These are phyloP conservation scores for Sminthurides aquaticus DNA, from an alignment of 2,888 invertebrate species.

Conservation along the genomic window DNA sequence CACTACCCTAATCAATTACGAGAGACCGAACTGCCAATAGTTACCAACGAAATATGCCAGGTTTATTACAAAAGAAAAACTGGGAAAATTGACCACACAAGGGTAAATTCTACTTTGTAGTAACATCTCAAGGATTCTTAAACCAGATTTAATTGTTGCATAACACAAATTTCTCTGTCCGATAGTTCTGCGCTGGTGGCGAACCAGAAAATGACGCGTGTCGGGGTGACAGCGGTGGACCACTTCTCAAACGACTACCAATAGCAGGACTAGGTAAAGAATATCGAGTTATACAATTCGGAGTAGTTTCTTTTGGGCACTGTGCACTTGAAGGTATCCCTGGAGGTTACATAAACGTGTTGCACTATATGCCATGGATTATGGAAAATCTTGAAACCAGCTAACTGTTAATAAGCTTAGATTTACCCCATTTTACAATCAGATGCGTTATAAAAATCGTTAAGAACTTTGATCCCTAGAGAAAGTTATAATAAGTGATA, in stretches of 20 bases:
- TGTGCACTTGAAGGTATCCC: conserved; percentile 39
- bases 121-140: not conserved
- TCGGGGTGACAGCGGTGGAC: conserved; percentile 32
- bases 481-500: too few species aligned
- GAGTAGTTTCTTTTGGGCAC: conserved; percentile 32
- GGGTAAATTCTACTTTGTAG: conserved; percentile 26
- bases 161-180: not conserved
- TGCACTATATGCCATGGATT: conserved; percentile 41
- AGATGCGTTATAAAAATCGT: too few species aligned
- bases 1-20: conserved; percentile 18
- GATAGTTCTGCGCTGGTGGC: conserved; percentile 35
- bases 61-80: conserved; percentile 28
- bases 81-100: conserved; percentile 26
- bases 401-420: too few species aligned
- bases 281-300: conserved; percentile 29
- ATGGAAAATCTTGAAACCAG: conserved; percentile 26
- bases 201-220: conserved; percentile 33
- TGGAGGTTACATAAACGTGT: conserved; percentile 39
- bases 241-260: conserved; percentile 23
- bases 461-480: too few species aligned
- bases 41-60: conserved; percentile 28
- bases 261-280: conserved; percentile 7
- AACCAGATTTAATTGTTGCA: too few species aligned
- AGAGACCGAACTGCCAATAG: conserved; percentile 24
- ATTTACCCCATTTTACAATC: too few species aligned